phyloP scores from a whole-genome alignment of 2,113 vertebrate genomes.

The Sus scrofa region DNA sequence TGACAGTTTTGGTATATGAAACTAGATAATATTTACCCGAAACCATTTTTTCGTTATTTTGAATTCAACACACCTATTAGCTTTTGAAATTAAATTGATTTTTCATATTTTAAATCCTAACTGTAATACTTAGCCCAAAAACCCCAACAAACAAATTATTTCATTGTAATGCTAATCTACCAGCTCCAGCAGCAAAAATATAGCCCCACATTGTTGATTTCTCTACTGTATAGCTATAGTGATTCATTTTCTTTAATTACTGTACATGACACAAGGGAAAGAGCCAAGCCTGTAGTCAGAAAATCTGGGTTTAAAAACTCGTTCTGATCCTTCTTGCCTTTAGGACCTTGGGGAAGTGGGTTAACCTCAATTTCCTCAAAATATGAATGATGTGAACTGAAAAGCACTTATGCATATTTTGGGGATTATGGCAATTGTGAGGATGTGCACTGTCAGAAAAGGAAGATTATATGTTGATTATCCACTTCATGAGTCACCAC shows the following conservation, averaged over 20 bases:
- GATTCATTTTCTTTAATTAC: neutral
- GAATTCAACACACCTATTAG: neutral
- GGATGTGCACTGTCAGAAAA: neutral
- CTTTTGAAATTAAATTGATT: slow-evolving; percentile 22
- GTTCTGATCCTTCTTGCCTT: neutral
- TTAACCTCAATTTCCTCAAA: slow-evolving; percentile 19
- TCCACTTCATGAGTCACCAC: neutral
- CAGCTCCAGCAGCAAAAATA: neutral
- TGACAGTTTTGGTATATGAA: slow-evolving; percentile 21
- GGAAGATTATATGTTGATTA: neutral
- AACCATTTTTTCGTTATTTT: neutral
- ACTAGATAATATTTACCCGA: neutral
- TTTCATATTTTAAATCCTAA: slow-evolving; percentile 34
- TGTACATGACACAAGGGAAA: neutral
- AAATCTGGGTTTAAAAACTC: neutral
- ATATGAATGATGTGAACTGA: neutral
- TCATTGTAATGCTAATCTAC: neutral
- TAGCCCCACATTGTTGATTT: neutral
- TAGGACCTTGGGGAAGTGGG: neutral
- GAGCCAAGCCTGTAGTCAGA: neutral
- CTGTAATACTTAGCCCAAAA: neutral
- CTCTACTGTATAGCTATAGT: neutral
- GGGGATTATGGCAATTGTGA: neutral
- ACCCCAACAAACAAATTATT: slow-evolving; percentile 4
- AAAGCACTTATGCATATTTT: neutral